These are phyloP conservation scores for Paradoxurus hermaphroditus DNA, from an alignment of 2,113 vertebrate genomes.

Conservation along the genomic window DNA sequence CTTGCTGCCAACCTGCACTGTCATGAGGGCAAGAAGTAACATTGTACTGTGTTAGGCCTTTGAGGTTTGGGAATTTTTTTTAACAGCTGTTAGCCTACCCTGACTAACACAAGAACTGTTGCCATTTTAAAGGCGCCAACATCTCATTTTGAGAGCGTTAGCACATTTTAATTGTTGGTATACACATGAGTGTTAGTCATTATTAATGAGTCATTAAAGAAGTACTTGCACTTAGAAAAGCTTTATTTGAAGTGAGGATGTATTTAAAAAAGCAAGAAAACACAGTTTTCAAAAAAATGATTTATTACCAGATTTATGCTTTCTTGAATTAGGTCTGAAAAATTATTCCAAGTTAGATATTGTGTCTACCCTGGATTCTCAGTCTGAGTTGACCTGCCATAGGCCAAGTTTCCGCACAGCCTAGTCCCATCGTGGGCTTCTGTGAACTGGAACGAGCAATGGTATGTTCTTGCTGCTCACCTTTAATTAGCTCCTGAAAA, in stretches of 20 bases:
- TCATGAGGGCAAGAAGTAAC: not conserved
- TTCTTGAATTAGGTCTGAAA: not conserved
- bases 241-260: not conserved
- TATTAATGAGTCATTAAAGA: constrained; percentile 32
- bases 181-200: not conserved
- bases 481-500: not conserved
- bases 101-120: not conserved
- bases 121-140: not conserved
- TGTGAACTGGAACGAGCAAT: not conserved
- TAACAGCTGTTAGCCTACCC: not conserved
- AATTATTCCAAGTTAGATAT: not conserved
- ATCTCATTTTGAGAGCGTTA: constrained; percentile 44
- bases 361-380: not conserved
- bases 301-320: constrained; percentile 2
- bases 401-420: not conserved
- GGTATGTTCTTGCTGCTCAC: not conserved
- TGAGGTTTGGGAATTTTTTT: not conserved
- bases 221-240: not conserved
- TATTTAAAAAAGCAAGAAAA: constrained; percentile 15
- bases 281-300: not conserved
- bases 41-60: not conserved
- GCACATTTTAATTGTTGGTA: not conserved
- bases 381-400: not conserved
- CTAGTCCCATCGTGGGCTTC: not conserved
- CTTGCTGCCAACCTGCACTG: not conserved